Base-by-base conservation (phyloP, 2,113 vertebrate genomes). In the Ochotona princeps region DNA sequence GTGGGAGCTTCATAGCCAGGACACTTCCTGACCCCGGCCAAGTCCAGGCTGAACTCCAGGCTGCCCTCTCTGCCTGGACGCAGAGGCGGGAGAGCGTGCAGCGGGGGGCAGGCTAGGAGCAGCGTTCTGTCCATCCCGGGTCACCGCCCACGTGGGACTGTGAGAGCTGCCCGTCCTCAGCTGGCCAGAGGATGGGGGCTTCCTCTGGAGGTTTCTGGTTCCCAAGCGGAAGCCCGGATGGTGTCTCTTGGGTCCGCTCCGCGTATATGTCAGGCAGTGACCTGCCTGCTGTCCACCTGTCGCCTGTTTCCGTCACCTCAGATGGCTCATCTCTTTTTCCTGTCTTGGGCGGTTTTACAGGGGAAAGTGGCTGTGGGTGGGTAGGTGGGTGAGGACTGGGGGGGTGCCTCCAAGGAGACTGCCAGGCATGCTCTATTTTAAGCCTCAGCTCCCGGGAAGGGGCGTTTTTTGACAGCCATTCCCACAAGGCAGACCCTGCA, bases 371-470 rank as follows among this genome's bases (percentile, higher is more conserved):
- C 38, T 44, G 38, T 44, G 38, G 38, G 38, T 44, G 38, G 38
- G 38, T 44, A 44, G 38, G 38, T 44, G 38, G 38, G 38, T 44
- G 38, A 44, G 38, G 38, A 44, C 38, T 44, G 35, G 66, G 90
- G 81, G 67, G 78, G 73, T 94, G 51, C 57, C 89, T n/a, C 61
- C 10, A 7, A 20, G 73, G 17, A 85, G 74, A 74, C 63, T 82
- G 84, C 73, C 65, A 85, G 82, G 74, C 63, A 57, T 3, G 23
- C 1, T 61, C 83, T 96, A 92, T 94, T 93, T 96, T 91, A 94
- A 96, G 83, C 51, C 57, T 51, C 35, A 35, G 18, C 76, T 74
- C 63, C 70, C 85, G 79, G 38, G 83, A 54, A 88, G 7, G 18
- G 20, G 15, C 54, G 54, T 73, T 76, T 96, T 75, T 96, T 75